Percentiles rank a stretch among this genome's conserved stretches.
These are phyloP conservation scores for Drosophila albomicans DNA, from an alignment of 1,140 invertebrate species.

Conservation along the genomic window DNA sequence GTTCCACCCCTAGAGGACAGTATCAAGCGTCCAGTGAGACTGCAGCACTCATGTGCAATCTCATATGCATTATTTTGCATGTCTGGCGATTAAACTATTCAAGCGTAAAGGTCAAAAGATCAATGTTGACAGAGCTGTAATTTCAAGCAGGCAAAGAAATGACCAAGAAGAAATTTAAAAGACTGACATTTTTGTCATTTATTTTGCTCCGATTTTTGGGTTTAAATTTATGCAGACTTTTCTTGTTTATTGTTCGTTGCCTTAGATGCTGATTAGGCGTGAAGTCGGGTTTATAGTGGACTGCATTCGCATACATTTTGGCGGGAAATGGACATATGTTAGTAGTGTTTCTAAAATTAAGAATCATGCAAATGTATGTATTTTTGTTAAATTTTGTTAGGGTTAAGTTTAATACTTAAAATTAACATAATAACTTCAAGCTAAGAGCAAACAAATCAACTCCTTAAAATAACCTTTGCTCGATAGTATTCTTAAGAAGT, in stretches of 20 bases:
- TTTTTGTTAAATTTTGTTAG: no score
- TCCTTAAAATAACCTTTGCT: no score
- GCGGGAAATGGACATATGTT: slow-evolving; percentile 51
- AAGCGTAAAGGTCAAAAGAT: slow-evolving; percentile 81
- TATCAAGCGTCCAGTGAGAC: slow-evolving; percentile 5
- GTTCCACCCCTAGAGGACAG: slow-evolving; percentile 59
- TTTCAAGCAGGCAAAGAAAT: slow-evolving; percentile 23
- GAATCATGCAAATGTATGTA: background rate
- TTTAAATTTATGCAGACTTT: slow-evolving; percentile 65
- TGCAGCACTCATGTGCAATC: slow-evolving; percentile 46
- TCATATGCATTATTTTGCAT: slow-evolving; percentile 82
- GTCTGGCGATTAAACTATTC: slow-evolving; percentile 76
- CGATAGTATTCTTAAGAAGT: no score
- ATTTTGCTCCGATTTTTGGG: slow-evolving; percentile 65
- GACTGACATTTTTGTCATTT: slow-evolving; percentile 53
- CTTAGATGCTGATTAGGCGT: slow-evolving; percentile 75
- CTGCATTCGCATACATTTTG: slow-evolving; percentile 49
- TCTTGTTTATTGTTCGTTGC: slow-evolving; percentile 61
- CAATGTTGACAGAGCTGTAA: slow-evolving; percentile 65
- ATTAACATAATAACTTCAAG: no score
- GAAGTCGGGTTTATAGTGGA: slow-evolving; percentile 59
- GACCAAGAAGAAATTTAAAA: slow-evolving; percentile 38
- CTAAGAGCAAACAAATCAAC: no score
- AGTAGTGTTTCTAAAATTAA: background rate
- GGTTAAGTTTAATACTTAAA: no score